Evolutionary conservation across 1,140 invertebrate genomes (phyloP).

Genomic region (Drosophila paulistorum): DNA sequence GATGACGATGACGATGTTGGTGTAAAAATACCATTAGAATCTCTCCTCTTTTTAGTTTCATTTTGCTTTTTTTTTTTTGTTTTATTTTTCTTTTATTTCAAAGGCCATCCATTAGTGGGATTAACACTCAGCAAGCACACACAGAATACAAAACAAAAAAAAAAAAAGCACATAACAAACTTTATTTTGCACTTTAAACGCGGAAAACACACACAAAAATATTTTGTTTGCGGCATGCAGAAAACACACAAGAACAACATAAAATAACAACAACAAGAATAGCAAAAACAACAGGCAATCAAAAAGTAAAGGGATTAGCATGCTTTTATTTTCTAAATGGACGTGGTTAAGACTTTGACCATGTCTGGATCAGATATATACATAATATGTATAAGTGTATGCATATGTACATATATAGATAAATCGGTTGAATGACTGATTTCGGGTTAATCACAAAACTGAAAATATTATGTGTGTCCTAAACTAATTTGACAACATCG

Average conservation of each 20-base stretch:
- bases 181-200: constrained; percentile 31
- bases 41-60: constrained; percentile 13
- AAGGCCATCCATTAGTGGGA: constrained; percentile 72
- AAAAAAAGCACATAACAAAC: constrained; percentile 28
- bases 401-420: neutral
- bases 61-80: constrained; percentile 30
- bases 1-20: constrained; percentile 19
- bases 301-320: constrained; percentile 1
- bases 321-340: constrained; percentile 4
- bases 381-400: neutral
- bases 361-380: neutral
- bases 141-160: constrained; percentile 3
- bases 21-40: constrained; percentile 66
- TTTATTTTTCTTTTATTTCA: constrained; percentile 35
- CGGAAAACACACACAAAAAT: constrained; percentile 9
- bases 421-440: constrained; percentile 4
- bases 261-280: constrained; percentile 10
- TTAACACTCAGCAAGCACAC: constrained; percentile 58
- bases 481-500: constrained; percentile 73
- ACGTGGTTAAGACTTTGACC: constrained; percentile 7
- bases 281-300: constrained; percentile 30
- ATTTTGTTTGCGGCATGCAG: constrained; percentile 6
- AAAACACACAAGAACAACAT: constrained; percentile 8
- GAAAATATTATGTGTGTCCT: constrained; percentile 51
- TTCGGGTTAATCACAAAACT: constrained; percentile 18